These are phyloP conservation scores for Drosophila prolongata DNA, from an alignment of 2,888 invertebrate genomes.

Conservation along the genomic window DNA sequence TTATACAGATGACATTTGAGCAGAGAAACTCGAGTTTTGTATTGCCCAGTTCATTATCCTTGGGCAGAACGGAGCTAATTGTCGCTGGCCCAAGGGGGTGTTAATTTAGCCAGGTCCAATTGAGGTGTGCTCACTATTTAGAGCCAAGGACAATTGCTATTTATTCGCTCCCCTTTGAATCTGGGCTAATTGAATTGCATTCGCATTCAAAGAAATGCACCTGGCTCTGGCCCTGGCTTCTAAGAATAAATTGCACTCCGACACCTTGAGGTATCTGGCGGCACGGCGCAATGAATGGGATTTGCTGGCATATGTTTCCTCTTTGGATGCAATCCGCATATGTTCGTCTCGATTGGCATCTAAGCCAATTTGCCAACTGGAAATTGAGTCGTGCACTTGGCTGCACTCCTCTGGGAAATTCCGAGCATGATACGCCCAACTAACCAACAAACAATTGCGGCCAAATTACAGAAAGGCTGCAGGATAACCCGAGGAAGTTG, in stretches of 20 bases:
- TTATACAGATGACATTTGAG: conserved; percentile 3
- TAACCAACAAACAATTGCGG: conserved; percentile 52
- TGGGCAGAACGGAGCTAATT: conserved; percentile 24
- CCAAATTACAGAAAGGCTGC: conserved; percentile 43
- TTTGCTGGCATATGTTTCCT: conserved; percentile 43
- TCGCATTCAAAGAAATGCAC: conserved; percentile 63
- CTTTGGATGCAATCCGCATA: conserved; percentile 53
- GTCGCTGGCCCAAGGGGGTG: conserved; percentile 45
- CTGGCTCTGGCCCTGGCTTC: conserved; percentile 41
- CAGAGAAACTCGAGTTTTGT: not conserved
- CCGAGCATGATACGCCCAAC: conserved; percentile 7
- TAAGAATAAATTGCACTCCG: conserved; percentile 45
- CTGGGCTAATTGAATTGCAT: conserved; percentile 70
- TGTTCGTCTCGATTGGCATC: conserved; percentile 63
- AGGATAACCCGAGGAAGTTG: conserved; percentile 21
- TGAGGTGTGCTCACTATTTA: conserved; percentile 60
- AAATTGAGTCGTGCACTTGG: conserved; percentile 72
- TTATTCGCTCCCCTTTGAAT: conserved; percentile 48
- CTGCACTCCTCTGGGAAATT: conserved; percentile 31
- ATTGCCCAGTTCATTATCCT: conserved; percentile 41
- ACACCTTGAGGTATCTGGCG: conserved; percentile 22
- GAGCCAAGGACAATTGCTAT: conserved; percentile 62
- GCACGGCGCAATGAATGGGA: conserved; percentile 49
- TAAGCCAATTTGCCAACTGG: conserved; percentile 52
- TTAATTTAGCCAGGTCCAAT: conserved; percentile 48